phyloP scores from a whole-genome alignment of 1,140 invertebrate species.

The Ectropis grisescens region DNA sequence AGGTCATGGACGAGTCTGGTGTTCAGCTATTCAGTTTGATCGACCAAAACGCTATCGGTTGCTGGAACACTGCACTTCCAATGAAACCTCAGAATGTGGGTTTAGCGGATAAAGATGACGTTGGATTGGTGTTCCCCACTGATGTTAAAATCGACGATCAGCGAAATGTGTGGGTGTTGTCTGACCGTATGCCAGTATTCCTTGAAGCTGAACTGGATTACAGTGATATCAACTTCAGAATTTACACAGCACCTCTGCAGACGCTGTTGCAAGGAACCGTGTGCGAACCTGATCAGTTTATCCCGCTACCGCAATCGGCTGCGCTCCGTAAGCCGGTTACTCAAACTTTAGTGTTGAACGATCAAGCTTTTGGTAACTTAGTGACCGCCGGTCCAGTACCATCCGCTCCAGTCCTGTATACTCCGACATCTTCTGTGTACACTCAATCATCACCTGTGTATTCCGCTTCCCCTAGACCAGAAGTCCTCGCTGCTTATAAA shows the following conservation, averaged over 20 bases:
- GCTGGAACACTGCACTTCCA: conserved; percentile 80
- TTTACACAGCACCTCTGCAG: conserved; percentile 76
- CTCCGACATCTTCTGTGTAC: neutral
- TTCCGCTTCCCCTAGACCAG: neutral
- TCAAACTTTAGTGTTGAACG: conserved; percentile 3
- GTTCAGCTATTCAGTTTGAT: conserved; percentile 83
- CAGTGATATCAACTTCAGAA: conserved; percentile 83
- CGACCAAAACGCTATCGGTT: conserved; percentile 84
- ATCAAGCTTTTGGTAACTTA: neutral
- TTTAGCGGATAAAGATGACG: conserved; percentile 80
- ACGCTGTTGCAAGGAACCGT: conserved; percentile 78
- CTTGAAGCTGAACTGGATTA: conserved; percentile 79
- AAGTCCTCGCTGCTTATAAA: neutral
- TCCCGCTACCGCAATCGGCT: conserved; percentile 1
- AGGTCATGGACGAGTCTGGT: conserved; percentile 79
- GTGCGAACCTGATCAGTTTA: no score
- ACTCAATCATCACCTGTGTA: neutral
- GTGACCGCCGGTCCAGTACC: neutral
- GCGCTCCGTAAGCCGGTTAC: neutral
- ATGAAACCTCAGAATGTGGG: conserved; percentile 78
- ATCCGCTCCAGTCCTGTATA: neutral
- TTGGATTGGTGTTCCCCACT: conserved; percentile 81
- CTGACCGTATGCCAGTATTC: conserved; percentile 85
- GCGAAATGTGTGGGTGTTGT: conserved; percentile 81
- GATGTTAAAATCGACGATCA: conserved; percentile 81